Base-by-base conservation (phyloP, 2,888 invertebrate species). In the Sminthurinus aureus region DNA sequence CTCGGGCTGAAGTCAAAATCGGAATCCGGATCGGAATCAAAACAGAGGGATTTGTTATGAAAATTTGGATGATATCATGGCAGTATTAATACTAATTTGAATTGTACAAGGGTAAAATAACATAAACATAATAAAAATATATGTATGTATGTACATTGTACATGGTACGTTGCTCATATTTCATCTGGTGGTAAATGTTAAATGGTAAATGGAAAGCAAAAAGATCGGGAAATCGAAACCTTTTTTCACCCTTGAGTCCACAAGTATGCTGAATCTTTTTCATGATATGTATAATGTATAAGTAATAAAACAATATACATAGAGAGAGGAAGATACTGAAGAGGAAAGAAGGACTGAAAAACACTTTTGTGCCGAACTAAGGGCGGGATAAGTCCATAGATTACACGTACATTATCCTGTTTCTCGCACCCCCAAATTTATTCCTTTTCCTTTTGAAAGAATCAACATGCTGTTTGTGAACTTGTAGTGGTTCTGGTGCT, bases 321-420 rank as follows among this genome's bases (percentile, higher is more conserved):
- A 38, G 3, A 38, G 6, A 38, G 38, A 38, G 3, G 6, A 6
- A 38, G 38, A 38, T 38, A 38, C 38, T 2, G 58, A 58, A 58
- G 58, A 58, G 58, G 58, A 58, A 58, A 58, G 18, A 58, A 9
- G 58, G 38, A 6, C 2, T 58, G 58, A 58, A 79, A 79, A 64
- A 79, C 12, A 38, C 18, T 38, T 79, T 79, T 79, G 69, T 69
- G 38, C 76, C 26, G 76, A 82, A 82, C 75, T 75, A 82, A 38
- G 38, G 76, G 82, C 82, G 82, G 64, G 52, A 64, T 81, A 84
- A 82, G 78, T 78, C 75, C 82, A 71, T 18, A 79, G 84, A 85
- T 85, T 85, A 85, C 85, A 85, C 73, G 79, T 69, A 82, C 82
- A 85, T 85, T 85, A 84, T 85, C 84, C 83, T 85, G 66, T 84